phyloP scores from a whole-genome alignment of 2,797 vertebrate genomes.

The Catharus ustulatus region DNA sequence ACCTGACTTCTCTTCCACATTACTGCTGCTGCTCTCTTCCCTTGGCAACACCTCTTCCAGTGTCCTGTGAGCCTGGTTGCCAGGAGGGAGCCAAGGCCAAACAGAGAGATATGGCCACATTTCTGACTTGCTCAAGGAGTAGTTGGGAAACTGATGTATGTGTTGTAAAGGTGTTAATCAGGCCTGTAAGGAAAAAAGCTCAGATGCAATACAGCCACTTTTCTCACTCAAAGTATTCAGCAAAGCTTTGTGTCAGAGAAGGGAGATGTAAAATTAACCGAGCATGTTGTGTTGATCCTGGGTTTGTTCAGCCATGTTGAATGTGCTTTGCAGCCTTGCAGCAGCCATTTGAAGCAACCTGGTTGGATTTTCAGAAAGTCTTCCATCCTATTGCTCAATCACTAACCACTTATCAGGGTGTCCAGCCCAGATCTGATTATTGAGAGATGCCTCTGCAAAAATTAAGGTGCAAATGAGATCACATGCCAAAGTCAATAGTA shows the following conservation, averaged over 20 bases:
- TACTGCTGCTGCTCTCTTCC: neutral
- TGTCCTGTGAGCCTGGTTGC: neutral
- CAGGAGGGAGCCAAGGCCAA: neutral
- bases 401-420: neutral
- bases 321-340: neutral
- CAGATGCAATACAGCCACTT: fast-evolving
- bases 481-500: neutral
- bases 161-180: neutral
- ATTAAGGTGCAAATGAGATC: neutral
- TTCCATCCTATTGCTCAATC: neutral
- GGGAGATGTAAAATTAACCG: neutral
- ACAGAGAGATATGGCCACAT: neutral
- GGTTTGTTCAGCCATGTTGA: neutral
- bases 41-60: neutral
- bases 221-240: neutral
- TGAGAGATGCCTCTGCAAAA: neutral
- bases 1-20: neutral
- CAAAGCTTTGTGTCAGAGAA: neutral
- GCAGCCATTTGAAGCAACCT: neutral
- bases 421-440: neutral
- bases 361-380: neutral
- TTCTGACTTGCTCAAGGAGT: neutral
- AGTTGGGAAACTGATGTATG: neutral
- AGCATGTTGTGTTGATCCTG: fast-evolving
- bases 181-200: neutral